Evolutionary conservation across 1,140 invertebrate genomes (phyloP).

Genomic region (Teleogryllus occipitalis): DNA sequence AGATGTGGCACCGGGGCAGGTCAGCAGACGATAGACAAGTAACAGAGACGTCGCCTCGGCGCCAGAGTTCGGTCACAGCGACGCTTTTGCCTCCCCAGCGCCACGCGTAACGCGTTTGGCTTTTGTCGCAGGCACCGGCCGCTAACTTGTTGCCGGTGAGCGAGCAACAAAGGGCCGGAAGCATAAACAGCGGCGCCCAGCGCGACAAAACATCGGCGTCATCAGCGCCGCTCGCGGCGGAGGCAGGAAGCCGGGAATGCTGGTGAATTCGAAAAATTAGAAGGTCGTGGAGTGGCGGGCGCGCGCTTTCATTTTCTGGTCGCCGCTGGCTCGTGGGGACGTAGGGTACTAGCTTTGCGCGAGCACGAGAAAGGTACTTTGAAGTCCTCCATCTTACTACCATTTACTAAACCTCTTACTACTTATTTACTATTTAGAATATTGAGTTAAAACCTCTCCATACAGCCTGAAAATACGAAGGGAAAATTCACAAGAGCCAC

Average conservation of each 20-base stretch:
- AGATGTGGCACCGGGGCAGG: no score
- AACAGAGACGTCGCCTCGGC: no score
- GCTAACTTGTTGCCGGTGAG: not conserved
- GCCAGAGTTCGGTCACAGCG: no score
- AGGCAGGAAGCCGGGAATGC: not conserved
- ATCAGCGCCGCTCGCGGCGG: not conserved
- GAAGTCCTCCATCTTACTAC: no score
- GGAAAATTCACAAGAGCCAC: no score
- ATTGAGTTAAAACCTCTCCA: no score
- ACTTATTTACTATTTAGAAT: no score
- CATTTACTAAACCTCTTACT: no score
- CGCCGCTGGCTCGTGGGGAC: not conserved
- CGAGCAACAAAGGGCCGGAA: not conserved
- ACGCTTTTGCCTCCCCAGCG: not conserved
- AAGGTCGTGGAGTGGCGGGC: not conserved
- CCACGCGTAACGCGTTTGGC: not conserved
- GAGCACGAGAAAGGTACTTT: not conserved
- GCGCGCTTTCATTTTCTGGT: not conserved
- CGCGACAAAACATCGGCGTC: constrained; percentile 2
- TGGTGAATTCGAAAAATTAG: not conserved
- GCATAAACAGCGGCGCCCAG: not conserved
- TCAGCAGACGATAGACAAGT: no score
- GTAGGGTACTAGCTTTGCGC: not conserved
- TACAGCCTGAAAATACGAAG: no score
- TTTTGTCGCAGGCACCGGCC: not conserved